Evolutionary conservation across 2,797 vertebrate species (phyloP), one percentile per base, ranked within the genome.

Genomic region (Gymnoscopelus microlampas): DNA sequence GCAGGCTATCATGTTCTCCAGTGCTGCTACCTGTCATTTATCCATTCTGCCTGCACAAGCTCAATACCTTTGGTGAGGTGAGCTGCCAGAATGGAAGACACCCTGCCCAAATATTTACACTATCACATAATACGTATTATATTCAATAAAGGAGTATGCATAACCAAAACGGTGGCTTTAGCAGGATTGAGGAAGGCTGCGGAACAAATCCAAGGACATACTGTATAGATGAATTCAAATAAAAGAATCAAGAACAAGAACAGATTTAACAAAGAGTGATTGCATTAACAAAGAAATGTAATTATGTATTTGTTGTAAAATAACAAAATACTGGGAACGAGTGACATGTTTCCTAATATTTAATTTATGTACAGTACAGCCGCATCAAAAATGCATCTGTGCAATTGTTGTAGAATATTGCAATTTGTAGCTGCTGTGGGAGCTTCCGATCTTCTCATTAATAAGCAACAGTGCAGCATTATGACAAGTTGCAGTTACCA

Each of bases 41-140:
- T 74, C 73, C 71, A 68, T 70, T 69, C 68, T 68, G 62, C 29
- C 60, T 47, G 64, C 60, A 49, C 60, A 59, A 53, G 5, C 47
- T 29, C 79, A 74, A 63, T 24, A 24, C 60, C 70, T 67, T 14
- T 13, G 58, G 59, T 62, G 63, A 74, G 63, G 59, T 62, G 63
- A 74, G 63, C 62, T 58, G 70, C 59, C 50, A 65, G 54, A 76
- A 53, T 64, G 63, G 48, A 66, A 39, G 19, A 55, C 60, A 2
- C 70, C 72, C 51, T 71, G 53, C 77, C 32, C 77, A 83, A 86
- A 86, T 76, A 87, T 84, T 85, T 81, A 84, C 53, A 55, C 53
- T 47, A 58, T 68, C 72, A 59, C 73, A 79, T 63, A 78, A 76
- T 55, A 64, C 0, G 2, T 60, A 48, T 74, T 23, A 70, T 8